A percentile compares a stretch with the other conserved stretches of the same genome.
Conservation (phyloP, 1,140 invertebrate genomes). For the Sinella curviseta region DNA sequence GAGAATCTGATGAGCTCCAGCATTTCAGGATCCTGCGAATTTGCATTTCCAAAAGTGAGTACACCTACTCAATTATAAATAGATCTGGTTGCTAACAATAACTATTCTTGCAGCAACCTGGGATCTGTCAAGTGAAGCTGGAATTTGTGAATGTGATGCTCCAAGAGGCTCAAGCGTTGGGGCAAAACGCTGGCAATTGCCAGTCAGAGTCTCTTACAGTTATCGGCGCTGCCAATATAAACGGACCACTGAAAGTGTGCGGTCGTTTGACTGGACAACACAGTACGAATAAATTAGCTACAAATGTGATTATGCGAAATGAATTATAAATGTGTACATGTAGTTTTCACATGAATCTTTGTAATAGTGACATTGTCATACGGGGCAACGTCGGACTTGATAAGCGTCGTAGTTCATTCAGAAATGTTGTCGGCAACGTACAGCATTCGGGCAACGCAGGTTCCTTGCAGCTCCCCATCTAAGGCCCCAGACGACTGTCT, state of each 20-base stretch:
- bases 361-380: not conserved
- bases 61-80: not conserved
- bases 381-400: not conserved
- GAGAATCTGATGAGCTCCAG: conserved; percentile 1
- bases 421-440: not conserved
- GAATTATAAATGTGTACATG: no score
- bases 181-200: not conserved
- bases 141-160: conserved; percentile 12
- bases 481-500: conserved; percentile 10
- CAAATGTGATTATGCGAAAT: not conserved
- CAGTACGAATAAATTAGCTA: conserved; percentile 1
- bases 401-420: conserved; percentile 1
- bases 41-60: conserved; percentile 1
- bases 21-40: conserved; percentile 1
- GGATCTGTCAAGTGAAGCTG: not conserved
- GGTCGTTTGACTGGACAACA: not conserved
- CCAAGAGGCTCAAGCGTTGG: not conserved
- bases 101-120: not conserved
- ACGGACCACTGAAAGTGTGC: not conserved
- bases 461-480: not conserved
- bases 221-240: not conserved
- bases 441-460: not conserved
- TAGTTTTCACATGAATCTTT: no score
- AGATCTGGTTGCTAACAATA: not conserved
- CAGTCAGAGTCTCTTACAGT: not conserved